phyloP scores from a whole-genome alignment of 2,113 vertebrate species.

The Addax nasomaculatus region DNA sequence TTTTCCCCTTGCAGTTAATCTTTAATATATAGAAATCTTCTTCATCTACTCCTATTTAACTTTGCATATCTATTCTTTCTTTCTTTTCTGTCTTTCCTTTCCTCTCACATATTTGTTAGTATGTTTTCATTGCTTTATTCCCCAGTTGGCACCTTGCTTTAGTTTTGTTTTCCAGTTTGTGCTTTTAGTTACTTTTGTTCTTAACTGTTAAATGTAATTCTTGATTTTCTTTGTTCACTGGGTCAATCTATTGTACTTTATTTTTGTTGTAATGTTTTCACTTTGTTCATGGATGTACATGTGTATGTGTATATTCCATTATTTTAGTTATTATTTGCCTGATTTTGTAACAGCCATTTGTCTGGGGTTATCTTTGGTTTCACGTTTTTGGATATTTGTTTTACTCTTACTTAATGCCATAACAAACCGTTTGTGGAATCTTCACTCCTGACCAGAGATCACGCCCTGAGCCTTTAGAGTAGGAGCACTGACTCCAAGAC shows the following conservation, averaged over 20 bases:
- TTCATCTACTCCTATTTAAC: neutral
- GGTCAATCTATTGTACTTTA: neutral
- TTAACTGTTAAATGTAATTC: neutral
- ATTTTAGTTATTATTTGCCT: neutral
- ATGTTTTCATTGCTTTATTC: neutral
- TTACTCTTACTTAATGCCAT: neutral
- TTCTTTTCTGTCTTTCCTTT: neutral
- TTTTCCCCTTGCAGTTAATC: neutral
- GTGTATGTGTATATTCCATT: neutral
- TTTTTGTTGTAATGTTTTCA: neutral
- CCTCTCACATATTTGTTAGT: neutral
- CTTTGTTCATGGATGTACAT: neutral
- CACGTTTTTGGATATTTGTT: neutral
- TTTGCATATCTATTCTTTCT: neutral
- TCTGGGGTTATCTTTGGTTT: neutral
- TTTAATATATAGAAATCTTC: neutral
- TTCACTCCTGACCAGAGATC: neutral
- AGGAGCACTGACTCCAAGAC: neutral
- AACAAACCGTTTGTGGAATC: neutral
- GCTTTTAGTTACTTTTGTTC: neutral
- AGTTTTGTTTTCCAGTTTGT: neutral
- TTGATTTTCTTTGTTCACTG: neutral
- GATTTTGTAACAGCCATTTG: neutral
- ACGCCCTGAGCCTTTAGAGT: neutral
- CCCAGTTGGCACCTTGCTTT: neutral